Evolutionary conservation across 2,113 vertebrate genomes (phyloP).

Genomic region (Brachyhypopomus gauderio): DNA sequence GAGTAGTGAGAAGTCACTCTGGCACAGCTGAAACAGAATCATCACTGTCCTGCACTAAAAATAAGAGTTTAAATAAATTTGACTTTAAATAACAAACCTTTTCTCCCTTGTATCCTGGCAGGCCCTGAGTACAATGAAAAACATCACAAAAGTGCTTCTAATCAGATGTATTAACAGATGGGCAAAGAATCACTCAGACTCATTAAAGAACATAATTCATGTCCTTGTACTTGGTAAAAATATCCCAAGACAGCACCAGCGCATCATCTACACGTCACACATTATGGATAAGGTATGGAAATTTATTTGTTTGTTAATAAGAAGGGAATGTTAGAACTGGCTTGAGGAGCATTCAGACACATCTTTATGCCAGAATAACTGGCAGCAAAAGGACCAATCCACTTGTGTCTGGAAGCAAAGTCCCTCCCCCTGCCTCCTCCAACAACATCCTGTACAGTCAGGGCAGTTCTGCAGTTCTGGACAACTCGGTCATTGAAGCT

Average conservation of each 20-base stretch:
- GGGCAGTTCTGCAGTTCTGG: background rate
- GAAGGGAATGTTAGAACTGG: background rate
- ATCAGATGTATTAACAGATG: too few species aligned
- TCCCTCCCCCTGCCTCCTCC: background rate
- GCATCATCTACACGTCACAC: too few species aligned
- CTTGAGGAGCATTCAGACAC: background rate
- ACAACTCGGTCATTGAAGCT: background rate
- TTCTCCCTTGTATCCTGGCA: conserved; percentile 84
- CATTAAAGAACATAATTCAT: background rate
- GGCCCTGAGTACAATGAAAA: conserved; percentile 74
- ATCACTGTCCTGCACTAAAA: background rate
- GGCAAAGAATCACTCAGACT: too few species aligned
- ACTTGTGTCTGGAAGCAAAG: background rate
- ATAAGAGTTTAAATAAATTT: background rate
- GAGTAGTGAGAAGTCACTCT: background rate
- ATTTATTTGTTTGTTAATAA: too few species aligned
- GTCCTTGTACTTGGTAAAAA: too few species aligned
- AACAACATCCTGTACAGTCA: background rate
- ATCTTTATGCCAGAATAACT: background rate
- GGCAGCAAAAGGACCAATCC: background rate
- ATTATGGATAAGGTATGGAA: background rate
- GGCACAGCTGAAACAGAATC: background rate
- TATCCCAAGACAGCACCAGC: background rate
- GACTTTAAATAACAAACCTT: conserved; percentile 71
- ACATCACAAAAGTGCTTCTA: background rate